Evolutionary conservation across 2,888 invertebrate genomes (phyloP).

Genomic region (Drosophila neonasuta): DNA sequence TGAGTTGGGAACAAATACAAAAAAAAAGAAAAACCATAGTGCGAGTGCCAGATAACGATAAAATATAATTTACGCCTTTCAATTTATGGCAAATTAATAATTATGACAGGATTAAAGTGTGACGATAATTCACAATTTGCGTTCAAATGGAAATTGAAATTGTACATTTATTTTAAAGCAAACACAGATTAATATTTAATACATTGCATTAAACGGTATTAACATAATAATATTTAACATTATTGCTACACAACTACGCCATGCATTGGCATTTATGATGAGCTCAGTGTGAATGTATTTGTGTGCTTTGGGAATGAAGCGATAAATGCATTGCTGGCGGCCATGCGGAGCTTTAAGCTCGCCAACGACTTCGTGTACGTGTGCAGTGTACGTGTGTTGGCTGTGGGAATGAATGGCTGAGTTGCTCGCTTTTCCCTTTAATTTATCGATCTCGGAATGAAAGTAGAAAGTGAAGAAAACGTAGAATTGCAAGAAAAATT

Average conservation of each 20-base stretch:
- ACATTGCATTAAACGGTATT: slow-evolving; percentile 27
- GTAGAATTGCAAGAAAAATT: neutral
- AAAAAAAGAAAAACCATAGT: neutral
- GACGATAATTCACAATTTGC: slow-evolving; percentile 20
- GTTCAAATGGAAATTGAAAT: slow-evolving; percentile 14
- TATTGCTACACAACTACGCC: neutral
- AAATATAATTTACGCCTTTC: slow-evolving; percentile 37
- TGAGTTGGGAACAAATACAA: neutral
- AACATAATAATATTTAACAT: slow-evolving; percentile 27
- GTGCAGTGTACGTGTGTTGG: neutral
- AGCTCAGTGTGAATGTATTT: neutral
- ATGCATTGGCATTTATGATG: neutral
- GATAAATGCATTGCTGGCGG: neutral
- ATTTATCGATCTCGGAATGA: neutral
- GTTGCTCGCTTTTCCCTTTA: neutral
- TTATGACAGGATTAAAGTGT: slow-evolving; percentile 30
- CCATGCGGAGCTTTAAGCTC: neutral
- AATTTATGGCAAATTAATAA: slow-evolving; percentile 34
- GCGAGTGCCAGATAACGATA: slow-evolving; percentile 17
- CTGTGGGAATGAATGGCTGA: no score
- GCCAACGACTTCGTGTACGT: neutral
- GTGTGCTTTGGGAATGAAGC: neutral
- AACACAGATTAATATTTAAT: slow-evolving; percentile 13
- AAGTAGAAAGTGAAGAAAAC: neutral
- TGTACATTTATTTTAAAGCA: slow-evolving; percentile 1